Evolutionary conservation across 2,113 vertebrate genomes (phyloP), one percentile per base, ranked within the genome.

Genomic region (Mionectes macconnelli): DNA sequence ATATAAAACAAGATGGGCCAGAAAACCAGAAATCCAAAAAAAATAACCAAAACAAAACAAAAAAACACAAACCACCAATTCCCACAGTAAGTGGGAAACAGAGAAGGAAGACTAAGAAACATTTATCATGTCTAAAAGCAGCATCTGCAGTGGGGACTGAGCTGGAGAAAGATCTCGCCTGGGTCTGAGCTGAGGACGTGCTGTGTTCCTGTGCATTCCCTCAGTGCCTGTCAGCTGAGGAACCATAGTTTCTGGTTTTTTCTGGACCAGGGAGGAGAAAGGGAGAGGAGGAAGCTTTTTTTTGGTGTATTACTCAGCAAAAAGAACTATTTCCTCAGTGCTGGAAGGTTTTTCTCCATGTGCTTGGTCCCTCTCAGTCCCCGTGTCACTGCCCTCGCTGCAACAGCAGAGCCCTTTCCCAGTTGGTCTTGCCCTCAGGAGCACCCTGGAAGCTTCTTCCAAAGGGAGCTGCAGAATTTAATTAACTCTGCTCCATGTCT

Each of bases 401-500:
- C 55, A 60, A 30, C 30, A 50, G 64, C 4, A 57, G 53, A 76
- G 67, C 40, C 25, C 25, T 63, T 69, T 86, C 67, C 66, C 14
- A 4, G 37, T 1, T 60, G 62, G 30, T 30, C 39, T 45, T 74
- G 70, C 87, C 57, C 63, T 82, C 64, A 78, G 68, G 27, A 91
- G 39, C 49, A 28, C 72, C 59, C 75, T 86, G 84, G 79, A 86
- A 86, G 28, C 30, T 97, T 84, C 80, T 89, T 79, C 95, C 90
- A 75, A 84, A 86, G 90, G 44, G 93, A 96, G 95, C 84, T 50
- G 53, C 44, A 25, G 75, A 88, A 92, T 97, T 93, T 97, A 96
- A 97, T 97, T 96, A 97, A 92, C 87, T 91, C 88, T 79, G n/a
- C 87, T 93, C 76, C 22, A 20, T 19, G 81, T 37, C 93, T 87